Base-by-base conservation (phyloP, 2,888 invertebrate genomes). In the Pyrgus malvae region DNA sequence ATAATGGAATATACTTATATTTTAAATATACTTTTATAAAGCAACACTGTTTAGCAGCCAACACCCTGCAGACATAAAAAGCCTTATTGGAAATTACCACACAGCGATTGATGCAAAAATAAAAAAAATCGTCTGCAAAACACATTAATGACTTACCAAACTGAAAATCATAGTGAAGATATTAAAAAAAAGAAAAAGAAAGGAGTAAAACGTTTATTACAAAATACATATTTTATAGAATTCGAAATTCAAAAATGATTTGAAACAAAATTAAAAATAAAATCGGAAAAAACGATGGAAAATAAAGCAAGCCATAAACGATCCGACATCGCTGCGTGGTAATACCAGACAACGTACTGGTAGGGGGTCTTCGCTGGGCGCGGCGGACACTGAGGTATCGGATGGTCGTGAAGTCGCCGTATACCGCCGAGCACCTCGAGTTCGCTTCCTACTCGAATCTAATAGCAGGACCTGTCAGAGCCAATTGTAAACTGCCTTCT, bases 31-130 rank as follows among this genome's bases (percentile, higher is more conserved):
- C 58, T 59, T 61, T 59, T 60, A 65, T 61, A 56, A 72, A 72
- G 73, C 74, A 68, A 74, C 70, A 73, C 46, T 59, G 51, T 67
- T 67, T 74, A 71, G 83, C 88, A 88, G 87, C 89, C 89, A 89
- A 89, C 89, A 89, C 89, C 83, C 88, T 87, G 89, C 89, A 88
- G 79, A 89, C 89, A 89, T 87, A 80, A 73, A 87, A 89, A 88
- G 88, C 88, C 82, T 80, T 71, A 72, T 71, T 75, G 72, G 74
- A 69, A 63, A 67, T 74, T 78, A 87, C 83, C 88, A 84, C 82
- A 79, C 86, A 88, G 87, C 83, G 83, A 83, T 57, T 68, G 44
- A 25, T 48, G 56, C 48, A 46, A 44, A 48, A 55, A 49, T 54
- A 55, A 29, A 50, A 48, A 44, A 40, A 25, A 31, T 40, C 0